Conservation (phyloP, 1,140 invertebrate species). For the Coenobita brevimanus region DNA sequence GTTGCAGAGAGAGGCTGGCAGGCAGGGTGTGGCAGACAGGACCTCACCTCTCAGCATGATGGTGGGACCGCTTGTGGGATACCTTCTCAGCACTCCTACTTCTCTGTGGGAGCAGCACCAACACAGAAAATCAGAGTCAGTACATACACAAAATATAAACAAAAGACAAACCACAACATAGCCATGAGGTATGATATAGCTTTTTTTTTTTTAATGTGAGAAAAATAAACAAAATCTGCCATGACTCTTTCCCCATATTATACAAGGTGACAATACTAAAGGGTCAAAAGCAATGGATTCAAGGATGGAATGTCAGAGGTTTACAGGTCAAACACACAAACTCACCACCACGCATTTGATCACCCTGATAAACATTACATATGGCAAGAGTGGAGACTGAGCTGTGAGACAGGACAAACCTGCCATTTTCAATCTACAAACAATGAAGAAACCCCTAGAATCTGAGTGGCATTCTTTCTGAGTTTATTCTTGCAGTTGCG, state of each 20-base stretch:
- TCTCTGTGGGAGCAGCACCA: slow-evolving; percentile 45
- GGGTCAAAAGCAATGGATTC: slow-evolving; percentile 49
- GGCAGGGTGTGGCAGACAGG: too few relatives aligned
- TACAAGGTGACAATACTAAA: slow-evolving; percentile 39
- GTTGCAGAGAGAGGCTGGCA: too few relatives aligned
- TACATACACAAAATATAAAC: too few relatives aligned
- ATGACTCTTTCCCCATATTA: slow-evolving; percentile 44
- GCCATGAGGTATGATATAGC: too few relatives aligned
- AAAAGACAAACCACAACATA: too few relatives aligned
- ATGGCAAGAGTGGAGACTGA: too few relatives aligned
- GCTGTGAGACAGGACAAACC: too few relatives aligned
- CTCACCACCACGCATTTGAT: neutral
- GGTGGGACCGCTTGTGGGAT: slow-evolving; percentile 48
- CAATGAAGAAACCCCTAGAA: neutral
- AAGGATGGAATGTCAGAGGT: slow-evolving; percentile 45
- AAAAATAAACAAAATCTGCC: slow-evolving; percentile 34
- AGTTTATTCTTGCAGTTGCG: too few relatives aligned
- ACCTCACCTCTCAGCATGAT: slow-evolving; percentile 61
- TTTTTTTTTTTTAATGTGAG: too few relatives aligned
- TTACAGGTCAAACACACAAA: neutral
- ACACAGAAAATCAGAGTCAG: slow-evolving; percentile 23
- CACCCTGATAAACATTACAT: too few relatives aligned
- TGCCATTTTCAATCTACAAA: slow-evolving; percentile 6
- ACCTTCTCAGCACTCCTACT: slow-evolving; percentile 35
- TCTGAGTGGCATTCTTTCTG: neutral